Conservation (phyloP, 2,888 invertebrate genomes). For the Priocnemis perturbator region DNA sequence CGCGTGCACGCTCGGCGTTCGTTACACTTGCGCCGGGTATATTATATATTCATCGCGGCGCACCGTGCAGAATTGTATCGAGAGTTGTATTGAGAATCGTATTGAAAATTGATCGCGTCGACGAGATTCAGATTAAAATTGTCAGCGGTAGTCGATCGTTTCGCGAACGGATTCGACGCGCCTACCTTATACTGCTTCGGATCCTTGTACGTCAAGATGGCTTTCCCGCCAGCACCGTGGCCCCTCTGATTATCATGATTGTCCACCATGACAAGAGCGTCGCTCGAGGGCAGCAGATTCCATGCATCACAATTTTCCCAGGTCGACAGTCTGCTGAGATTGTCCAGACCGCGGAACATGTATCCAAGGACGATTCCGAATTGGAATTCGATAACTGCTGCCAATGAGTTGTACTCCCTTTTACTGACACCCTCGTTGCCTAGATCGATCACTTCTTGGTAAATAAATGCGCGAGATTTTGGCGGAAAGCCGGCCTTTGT, state of each 20-base stretch:
- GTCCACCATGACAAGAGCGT: constrained; percentile 87
- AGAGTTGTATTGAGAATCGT: no score
- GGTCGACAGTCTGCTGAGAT: constrained; percentile 80
- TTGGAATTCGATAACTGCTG: constrained; percentile 86
- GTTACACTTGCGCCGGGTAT: no score
- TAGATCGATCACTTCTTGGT: constrained; percentile 86
- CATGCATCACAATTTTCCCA: constrained; percentile 79
- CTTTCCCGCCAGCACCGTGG: constrained; percentile 76
- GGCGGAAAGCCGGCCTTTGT: constrained; percentile 80
- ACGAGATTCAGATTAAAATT: no score
- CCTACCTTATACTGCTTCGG: background rate
- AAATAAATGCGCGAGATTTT: constrained; percentile 82
- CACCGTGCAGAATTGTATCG: no score
- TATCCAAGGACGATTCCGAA: constrained; percentile 78
- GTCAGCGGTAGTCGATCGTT: no score
- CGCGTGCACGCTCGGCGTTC: no score
- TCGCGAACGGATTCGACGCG: no score
- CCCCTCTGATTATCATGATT: constrained; percentile 94
- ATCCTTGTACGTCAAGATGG: constrained; percentile 83
- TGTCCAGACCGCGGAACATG: constrained; percentile 79
- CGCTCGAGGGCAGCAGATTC: constrained; percentile 79
- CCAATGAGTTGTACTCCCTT: constrained; percentile 73
- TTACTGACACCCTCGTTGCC: constrained; percentile 76
- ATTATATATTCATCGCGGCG: background rate
- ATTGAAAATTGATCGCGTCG: no score